Base-by-base conservation (phyloP, 2,113 vertebrate genomes). In the Puffinus mauretanicus region DNA sequence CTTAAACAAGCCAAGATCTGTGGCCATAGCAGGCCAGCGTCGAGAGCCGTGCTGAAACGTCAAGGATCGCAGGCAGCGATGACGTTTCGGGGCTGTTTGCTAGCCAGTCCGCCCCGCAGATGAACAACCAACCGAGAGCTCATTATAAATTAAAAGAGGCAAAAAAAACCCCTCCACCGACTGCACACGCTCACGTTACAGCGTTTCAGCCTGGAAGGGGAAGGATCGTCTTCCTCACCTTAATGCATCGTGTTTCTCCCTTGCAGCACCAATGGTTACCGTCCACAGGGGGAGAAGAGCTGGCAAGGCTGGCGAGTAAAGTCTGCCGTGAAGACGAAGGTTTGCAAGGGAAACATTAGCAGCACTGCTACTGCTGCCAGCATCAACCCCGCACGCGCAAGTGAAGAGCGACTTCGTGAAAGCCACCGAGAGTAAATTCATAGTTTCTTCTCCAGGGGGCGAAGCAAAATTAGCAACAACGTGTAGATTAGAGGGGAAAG, bases 101-200 rank as follows among this genome's bases (percentile, higher is more conserved):
- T 42, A 80, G 79, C 49, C 62, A 60, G 89, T 79, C 67, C 67
- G 65, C 49, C 46, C 60, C 2, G 16, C 22, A 66, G 46, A 52
- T 44, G 47, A 94, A 57, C 29, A 34, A 49, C 51, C 26, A 67
- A 36, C 25, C 5, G 3, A 75, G 92, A 78, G 55, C 60, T 95
- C 82, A 86, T 96, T 93, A 87, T 54, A 94, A 86, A 94, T 94
- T 95, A 86, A 95, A 96, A 88, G 62, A 17, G 69, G 76, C 9
- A 62, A 61, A 44, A 36, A 1, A 40, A 30, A 40, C 7, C 16
- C 16, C 44, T 67, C 52, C 58, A 67, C 47, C 66, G 72, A 22
- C 42, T 11, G 67, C 62, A 80, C 67, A 47, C 32, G 15, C 95
- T 97, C 93, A 77, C 1, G 4, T 97, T 96, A 94, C 96, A 83